Evolutionary conservation across 2,797 vertebrate genomes (phyloP).

Genomic region (Diceros bicornis): DNA sequence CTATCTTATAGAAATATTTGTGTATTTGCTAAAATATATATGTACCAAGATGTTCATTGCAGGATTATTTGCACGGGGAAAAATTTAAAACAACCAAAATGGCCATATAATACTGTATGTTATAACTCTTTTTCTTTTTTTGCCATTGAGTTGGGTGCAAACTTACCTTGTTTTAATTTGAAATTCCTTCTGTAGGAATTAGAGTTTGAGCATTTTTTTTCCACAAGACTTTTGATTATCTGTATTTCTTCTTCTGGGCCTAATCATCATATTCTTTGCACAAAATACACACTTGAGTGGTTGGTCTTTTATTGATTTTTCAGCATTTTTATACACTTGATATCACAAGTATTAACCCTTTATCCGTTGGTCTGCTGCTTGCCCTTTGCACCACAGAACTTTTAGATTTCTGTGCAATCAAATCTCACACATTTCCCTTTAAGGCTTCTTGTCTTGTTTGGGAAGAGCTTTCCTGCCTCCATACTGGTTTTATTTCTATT

Average conservation of each 20-base stretch:
- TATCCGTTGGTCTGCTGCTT: neutral
- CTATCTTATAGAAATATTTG: conserved; percentile 63
- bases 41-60: neutral
- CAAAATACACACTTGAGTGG: neutral
- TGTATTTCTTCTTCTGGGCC: conserved; percentile 8
- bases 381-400: neutral
- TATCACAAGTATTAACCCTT: neutral
- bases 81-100: neutral
- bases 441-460: conserved; percentile 24
- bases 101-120: neutral
- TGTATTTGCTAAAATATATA: conserved; percentile 30
- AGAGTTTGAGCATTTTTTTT: neutral
- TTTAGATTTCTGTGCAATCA: conserved; percentile 16
- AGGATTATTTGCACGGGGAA: conserved; percentile 11
- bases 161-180: conserved; percentile 49
- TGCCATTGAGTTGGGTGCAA: neutral
- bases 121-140: neutral
- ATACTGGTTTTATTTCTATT: neutral
- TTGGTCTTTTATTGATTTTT: neutral
- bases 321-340: neutral
- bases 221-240: neutral
- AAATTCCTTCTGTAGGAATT: conserved; percentile 23
- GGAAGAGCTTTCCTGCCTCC: neutral
- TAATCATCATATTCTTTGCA: conserved; percentile 8
- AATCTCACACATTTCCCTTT: neutral